Percentiles rank a stretch among this genome's conserved stretches.
These are phyloP conservation scores for Scleropages formosus DNA, from an alignment of 2,797 vertebrate genomes.

Conservation along the genomic window DNA sequence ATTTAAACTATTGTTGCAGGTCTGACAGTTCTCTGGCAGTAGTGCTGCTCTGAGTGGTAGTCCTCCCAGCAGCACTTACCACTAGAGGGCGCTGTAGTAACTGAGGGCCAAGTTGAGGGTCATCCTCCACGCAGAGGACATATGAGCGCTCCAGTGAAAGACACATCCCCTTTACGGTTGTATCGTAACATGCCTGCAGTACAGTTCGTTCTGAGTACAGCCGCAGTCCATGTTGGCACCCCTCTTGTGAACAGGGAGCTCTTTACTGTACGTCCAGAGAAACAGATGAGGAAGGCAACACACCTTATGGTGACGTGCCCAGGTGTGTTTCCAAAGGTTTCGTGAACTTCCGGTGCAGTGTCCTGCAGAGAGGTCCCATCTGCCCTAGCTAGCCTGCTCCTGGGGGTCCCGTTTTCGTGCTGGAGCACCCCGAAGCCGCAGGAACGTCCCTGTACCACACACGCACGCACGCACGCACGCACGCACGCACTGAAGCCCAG, in stretches of 20 bases:
- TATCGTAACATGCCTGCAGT: no score
- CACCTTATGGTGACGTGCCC: neutral
- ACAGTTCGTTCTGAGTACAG: no score
- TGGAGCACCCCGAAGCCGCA: neutral
- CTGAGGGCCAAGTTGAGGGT: conserved; percentile 33
- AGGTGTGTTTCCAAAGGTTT: neutral
- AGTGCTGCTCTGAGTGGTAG: conserved; percentile 23
- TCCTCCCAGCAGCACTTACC: conserved; percentile 31
- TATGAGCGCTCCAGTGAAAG: neutral
- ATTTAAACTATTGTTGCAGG: conserved; percentile 38
- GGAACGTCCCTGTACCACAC: conserved; percentile 12
- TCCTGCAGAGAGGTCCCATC: neutral
- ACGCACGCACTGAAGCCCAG: conserved; percentile 4
- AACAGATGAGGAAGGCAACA: neutral
- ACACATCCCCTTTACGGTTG: neutral
- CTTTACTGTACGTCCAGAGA: neutral
- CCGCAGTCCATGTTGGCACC: neutral
- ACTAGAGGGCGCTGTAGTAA: conserved; percentile 49
- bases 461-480: no score
- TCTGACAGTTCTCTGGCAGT: conserved; percentile 47
- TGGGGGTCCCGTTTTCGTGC: neutral
- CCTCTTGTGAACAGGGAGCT: neutral
- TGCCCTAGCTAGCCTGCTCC: no score
- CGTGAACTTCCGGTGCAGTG: neutral
- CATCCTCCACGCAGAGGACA: conserved; percentile 37